phyloP scores from a whole-genome alignment of 1,140 invertebrate species.

The Aricia agestis region DNA sequence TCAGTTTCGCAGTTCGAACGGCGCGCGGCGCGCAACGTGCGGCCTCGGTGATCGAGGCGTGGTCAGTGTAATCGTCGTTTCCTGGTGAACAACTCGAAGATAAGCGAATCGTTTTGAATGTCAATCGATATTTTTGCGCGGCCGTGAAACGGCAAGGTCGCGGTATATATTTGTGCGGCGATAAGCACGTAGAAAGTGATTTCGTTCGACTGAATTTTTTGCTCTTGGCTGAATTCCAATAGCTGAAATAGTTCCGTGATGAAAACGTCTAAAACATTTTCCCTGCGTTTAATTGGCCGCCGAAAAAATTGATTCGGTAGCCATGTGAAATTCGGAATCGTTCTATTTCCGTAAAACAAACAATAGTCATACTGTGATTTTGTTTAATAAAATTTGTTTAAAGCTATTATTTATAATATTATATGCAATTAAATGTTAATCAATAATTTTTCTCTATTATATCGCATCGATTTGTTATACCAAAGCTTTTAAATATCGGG shows the following conservation, averaged over 20 bases:
- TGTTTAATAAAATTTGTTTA: neutral
- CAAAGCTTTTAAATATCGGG: no score
- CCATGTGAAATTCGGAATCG: neutral
- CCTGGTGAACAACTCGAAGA: slow-evolving; percentile 68
- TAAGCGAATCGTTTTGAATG: slow-evolving; percentile 70
- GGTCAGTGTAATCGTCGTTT: slow-evolving; percentile 58
- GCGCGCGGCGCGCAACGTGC: slow-evolving; percentile 23
- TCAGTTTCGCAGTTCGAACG: slow-evolving; percentile 15
- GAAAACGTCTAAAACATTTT: slow-evolving; percentile 18
- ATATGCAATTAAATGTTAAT: no score
- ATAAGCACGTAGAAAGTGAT: slow-evolving; percentile 68
- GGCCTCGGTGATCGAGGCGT: slow-evolving; percentile 55
- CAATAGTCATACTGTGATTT: neutral
- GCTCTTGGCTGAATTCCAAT: slow-evolving; percentile 54
- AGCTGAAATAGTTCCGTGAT: slow-evolving; percentile 33
- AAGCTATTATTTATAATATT: no score
- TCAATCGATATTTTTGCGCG: slow-evolving; percentile 73
- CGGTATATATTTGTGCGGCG: slow-evolving; percentile 55
- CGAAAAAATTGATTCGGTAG: neutral
- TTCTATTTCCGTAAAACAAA: neutral
- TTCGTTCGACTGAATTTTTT: slow-evolving; percentile 47
- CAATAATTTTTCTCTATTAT: no score
- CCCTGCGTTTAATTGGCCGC: slow-evolving; percentile 10
- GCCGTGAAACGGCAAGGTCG: slow-evolving; percentile 67
- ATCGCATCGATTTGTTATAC: no score